These are phyloP conservation scores for Hystrix brachyura DNA, from an alignment of 2,113 vertebrate species.

Conservation along the genomic window DNA sequence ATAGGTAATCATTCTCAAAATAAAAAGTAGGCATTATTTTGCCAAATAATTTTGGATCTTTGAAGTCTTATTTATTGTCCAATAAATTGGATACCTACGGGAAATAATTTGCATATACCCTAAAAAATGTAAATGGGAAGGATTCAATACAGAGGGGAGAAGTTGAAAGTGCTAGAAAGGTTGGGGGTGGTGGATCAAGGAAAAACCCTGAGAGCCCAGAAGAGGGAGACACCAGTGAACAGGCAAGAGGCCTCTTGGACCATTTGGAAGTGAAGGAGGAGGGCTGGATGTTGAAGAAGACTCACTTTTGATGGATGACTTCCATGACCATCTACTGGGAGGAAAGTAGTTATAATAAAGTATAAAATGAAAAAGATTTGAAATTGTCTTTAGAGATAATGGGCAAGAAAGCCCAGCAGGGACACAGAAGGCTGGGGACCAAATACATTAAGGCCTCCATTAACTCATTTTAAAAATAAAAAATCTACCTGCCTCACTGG, in stretches of 20 bases:
- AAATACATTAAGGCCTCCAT: not conserved
- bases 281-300: not conserved
- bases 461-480: not conserved
- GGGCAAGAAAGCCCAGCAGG: not conserved
- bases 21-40: not conserved
- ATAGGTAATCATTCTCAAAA: not conserved
- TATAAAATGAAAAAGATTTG: not conserved
- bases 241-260: not conserved
- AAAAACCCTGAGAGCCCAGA: not conserved
- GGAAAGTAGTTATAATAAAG: not conserved
- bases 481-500: not conserved
- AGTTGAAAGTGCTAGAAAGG: not conserved
- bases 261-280: not conserved
- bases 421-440: not conserved
- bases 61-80: not conserved
- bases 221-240: not conserved
- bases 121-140: not conserved
- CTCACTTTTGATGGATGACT: not conserved
- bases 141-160: not conserved
- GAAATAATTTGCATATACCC: slow-evolving; percentile 1
- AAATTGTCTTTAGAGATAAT: not conserved
- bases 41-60: slow-evolving; percentile 14
- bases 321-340: not conserved
- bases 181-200: not conserved
- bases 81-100: not conserved